These are phyloP conservation scores for Metallyticus violacea DNA, from an alignment of 2,888 invertebrate genomes.

Conservation along the genomic window DNA sequence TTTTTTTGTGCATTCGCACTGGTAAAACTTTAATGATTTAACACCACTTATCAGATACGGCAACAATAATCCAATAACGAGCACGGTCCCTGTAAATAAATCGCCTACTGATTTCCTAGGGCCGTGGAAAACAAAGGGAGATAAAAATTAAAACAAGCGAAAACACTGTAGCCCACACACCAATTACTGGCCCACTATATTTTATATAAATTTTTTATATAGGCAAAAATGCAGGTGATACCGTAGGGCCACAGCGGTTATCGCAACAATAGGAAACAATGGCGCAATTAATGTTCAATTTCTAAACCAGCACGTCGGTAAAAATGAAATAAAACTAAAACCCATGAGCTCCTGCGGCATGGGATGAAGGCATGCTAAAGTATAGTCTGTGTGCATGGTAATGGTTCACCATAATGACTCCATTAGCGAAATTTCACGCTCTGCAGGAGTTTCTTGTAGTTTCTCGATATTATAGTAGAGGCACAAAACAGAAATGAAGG, in stretches of 20 bases:
- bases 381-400: not conserved
- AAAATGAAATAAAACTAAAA: not conserved
- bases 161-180: not conserved
- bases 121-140: not conserved
- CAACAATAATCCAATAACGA: not conserved
- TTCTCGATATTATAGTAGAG: no score
- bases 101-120: not conserved
- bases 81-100: not conserved
- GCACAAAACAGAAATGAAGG: no score
- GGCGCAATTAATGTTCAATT: constrained; percentile 3
- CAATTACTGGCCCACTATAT: not conserved
- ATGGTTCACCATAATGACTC: not conserved
- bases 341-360: not conserved
- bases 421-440: no score
- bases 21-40: not conserved
- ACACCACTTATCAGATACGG: not conserved
- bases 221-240: not conserved
- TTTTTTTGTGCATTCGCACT: no score
- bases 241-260: not conserved
- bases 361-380: not conserved
- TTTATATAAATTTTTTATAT: not conserved
- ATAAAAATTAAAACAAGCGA: not conserved
- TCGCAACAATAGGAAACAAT: not conserved
- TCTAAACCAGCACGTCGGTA: not conserved
- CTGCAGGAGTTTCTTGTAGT: no score